Percentiles rank a stretch among this genome's conserved stretches.
These are phyloP conservation scores for Acanthaster planci DNA, from an alignment of 35 echinoderm and acorn worm genomes.

Conservation along the genomic window DNA sequence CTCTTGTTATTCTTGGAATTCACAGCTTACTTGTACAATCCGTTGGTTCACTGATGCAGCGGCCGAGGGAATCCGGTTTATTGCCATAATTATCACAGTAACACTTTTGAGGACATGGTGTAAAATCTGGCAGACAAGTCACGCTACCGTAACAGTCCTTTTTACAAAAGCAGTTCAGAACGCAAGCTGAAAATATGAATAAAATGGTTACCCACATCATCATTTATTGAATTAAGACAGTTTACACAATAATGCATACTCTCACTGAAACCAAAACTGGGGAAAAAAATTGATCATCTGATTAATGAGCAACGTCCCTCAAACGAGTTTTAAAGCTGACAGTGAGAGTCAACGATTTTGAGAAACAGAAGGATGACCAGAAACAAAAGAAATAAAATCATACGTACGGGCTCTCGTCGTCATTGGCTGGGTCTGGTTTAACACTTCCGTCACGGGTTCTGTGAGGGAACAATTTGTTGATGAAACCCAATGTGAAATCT, in stretches of 20 bases:
- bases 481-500: no score
- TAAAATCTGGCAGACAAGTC: background rate
- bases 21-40: background rate
- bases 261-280: background rate
- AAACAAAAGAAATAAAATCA: no score
- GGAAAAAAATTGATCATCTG: background rate
- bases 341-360: background rate
- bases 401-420: no score
- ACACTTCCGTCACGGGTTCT: no score
- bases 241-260: background rate
- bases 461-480: no score
- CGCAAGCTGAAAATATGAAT: background rate
- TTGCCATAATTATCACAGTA: background rate
- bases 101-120: background rate
- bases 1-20: no score
- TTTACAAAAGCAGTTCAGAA: background rate
- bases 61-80: background rate
- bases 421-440: no score
- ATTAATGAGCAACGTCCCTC: background rate
- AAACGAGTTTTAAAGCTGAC: background rate
- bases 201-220: background rate
- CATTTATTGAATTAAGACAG: background rate
- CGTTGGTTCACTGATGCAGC: background rate
- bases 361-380: no score
- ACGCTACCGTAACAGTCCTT: background rate